Evolutionary conservation across 2,113 vertebrate genomes (phyloP), one percentile per base, ranked within the genome.

Genomic region (Trinectes maculatus): DNA sequence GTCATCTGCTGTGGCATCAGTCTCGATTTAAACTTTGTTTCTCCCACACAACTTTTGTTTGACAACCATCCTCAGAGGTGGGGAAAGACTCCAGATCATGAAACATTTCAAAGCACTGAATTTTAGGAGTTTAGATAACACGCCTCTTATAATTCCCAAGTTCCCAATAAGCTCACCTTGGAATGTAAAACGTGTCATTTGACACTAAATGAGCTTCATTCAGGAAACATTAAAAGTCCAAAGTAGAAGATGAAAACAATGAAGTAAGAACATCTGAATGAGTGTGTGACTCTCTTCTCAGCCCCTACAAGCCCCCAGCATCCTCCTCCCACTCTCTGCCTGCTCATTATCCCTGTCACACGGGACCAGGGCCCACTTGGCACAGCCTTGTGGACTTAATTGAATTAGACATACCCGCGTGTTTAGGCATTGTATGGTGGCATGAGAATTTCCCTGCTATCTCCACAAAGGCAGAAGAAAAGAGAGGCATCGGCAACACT

Each of bases 391-490:
- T 84, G 87, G 85, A 87, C 91, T 90, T 94, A 93, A 93, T 92
- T 93, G 89, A 93, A 94, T 94, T 92, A 93, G 92, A 92, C 90
- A 93, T 94, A 92, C 90, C 89, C 87, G 87, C 89, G 92, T 94
- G 90, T 94, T 92, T 89, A 86, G 88, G 82, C 82, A 87, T 93
- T 93, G 91, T 93, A 80, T 2, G 67, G 71, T 87, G 85, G 89
- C 92, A 91, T 93, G 91, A 92, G 91, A 92, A 93, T 91, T 88
- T 86, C 59, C 74, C 84, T 46, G 84, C 90, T 84, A 77, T 83
- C 87, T 80, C 82, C 48, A 76, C 60, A 55, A 81, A 79, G 76
- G 68, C 80, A 71, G 79, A 85, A 79, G 78, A 86, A 79, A 88
- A 79, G 69, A 76, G 63, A 82, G 85, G 88, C 82, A 79, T 80